These are phyloP conservation scores for Zosterops pallidus DNA, from an alignment of 2,113 vertebrate species.

Conservation along the genomic window DNA sequence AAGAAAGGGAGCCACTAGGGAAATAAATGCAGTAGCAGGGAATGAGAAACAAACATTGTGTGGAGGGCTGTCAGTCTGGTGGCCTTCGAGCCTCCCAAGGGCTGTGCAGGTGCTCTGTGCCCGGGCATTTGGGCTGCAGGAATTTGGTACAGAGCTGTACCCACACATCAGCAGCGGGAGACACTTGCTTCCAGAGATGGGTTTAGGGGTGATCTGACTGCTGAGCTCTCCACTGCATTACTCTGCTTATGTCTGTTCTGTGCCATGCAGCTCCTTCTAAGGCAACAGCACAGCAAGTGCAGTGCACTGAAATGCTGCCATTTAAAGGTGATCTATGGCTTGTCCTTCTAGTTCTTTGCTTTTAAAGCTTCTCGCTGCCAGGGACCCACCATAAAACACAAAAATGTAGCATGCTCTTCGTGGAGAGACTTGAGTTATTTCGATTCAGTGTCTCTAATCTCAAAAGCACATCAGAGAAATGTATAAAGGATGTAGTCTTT, in stretches of 20 bases:
- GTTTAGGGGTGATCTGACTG: background rate
- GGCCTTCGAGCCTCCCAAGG: background rate
- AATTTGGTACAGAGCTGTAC: background rate
- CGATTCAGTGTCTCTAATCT: background rate
- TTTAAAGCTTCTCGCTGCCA: background rate
- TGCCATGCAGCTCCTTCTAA: background rate
- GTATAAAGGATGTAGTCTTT: conserved; percentile 15
- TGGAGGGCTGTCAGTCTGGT: background rate
- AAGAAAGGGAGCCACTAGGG: background rate
- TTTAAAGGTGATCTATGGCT: conserved; percentile 20
- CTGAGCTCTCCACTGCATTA: background rate
- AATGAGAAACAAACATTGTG: background rate
- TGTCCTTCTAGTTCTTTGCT: background rate
- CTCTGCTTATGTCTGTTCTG: background rate
- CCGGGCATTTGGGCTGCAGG: background rate
- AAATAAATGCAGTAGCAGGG: background rate
- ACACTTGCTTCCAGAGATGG: accelerated
- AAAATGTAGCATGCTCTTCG: background rate
- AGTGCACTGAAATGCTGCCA: background rate
- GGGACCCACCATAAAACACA: conserved; percentile 1
- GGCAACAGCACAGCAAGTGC: background rate
- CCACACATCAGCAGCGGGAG: background rate
- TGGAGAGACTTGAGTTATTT: conserved; percentile 37
- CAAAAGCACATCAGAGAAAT: conserved; percentile 23
- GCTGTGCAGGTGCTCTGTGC: background rate